Base-by-base conservation (phyloP, 1,140 invertebrate genomes). In the Vanessa tameamea region DNA sequence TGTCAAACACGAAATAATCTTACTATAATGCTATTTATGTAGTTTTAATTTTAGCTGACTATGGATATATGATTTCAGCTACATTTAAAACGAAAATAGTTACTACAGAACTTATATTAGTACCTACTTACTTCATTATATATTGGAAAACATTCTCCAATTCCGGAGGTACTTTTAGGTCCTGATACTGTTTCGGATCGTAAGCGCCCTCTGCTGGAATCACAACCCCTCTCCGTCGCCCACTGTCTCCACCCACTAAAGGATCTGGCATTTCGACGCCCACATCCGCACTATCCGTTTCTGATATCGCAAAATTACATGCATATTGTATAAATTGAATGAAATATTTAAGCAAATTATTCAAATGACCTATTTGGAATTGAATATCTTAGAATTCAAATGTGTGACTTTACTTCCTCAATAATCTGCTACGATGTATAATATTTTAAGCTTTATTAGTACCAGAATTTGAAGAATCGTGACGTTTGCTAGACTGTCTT, bases 121-220 rank as follows among this genome's bases (percentile, higher is more conserved):
- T 20, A 20, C 20, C 20, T 11, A 73, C 92, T 93, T 92, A 97
- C 97, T 96, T 97, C 71, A 96, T 95, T 69, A 99, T 99, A 86
- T 98, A 98, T 78, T 98, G 96, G 93, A 99, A 99, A 2, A 99
- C 88, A 85, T 99, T 98, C 86, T 97, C 97, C 64, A 99, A 95
- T 73, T 99, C 98, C 0, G 95, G 89, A 1, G 96, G 94, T n/a
- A 97, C 96, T 37, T 96, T 93, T 51, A 99, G 88, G 86, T 97
- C 94, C 71, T 98, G 96, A 92, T 96, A 99, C 75, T 98, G 95
- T 69, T 96, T 95, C 47, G 97, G 95, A 93, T 98, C 95, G 90
- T 98, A 98, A 31, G 96, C 95, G 16, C 96, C 94, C 92, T 94
- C 86, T 47, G 94, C 85, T 3, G 90, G 84, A 63, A 94, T 92